Base-by-base conservation (phyloP, 2,888 invertebrate genomes). In the Stomorhina lunata region DNA sequence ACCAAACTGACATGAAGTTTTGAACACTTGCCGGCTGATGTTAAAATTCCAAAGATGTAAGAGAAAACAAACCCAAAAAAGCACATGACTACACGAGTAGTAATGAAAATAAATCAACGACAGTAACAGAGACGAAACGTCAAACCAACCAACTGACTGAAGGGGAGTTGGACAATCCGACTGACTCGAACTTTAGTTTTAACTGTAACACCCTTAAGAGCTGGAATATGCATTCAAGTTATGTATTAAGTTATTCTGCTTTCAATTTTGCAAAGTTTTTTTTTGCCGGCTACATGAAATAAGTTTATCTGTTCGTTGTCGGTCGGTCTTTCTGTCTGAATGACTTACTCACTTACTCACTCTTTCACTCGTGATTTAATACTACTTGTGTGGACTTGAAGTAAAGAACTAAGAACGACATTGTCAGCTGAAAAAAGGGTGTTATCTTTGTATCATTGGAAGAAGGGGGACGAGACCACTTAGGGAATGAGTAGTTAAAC, bases 151-250 rank as follows among this genome's bases (percentile, higher is more conserved):
- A 17, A n/a, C 34, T 3, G 0, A 4, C 57, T n/a, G n/a, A n/a
- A n/a, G n/a, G n/a, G n/a, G n/a, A 34, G 12, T 45, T 20, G 32
- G 2, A n/a, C 22, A 50, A 15, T 68, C 43, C 4, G 29, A 25
- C 48, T 53, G 22, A 55, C n/a, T 27, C 17, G 40, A 25, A 29
- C 29, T 22, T n/a, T 37, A 20, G 17, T 9, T 72, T 55, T 55
- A 57, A 79, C 71, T 72, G 65, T 55, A 57, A 79, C 71, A 65
- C 40, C 75, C 65, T 59, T 43, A n/a, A n/a, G n/a, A n/a, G 17
- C n/a, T n/a, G n/a, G 7, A 63, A 27, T 43, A 40, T 73, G 29
- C 22, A 32, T 40, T 37, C 22, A 22, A 27, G 40, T 17, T 17
- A 17, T 29, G 20, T 40, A 3, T 12, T 2, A 40, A n/a, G 2